Base-by-base conservation (phyloP, 2,797 vertebrate species). In the Taenioides sp. region DNA sequence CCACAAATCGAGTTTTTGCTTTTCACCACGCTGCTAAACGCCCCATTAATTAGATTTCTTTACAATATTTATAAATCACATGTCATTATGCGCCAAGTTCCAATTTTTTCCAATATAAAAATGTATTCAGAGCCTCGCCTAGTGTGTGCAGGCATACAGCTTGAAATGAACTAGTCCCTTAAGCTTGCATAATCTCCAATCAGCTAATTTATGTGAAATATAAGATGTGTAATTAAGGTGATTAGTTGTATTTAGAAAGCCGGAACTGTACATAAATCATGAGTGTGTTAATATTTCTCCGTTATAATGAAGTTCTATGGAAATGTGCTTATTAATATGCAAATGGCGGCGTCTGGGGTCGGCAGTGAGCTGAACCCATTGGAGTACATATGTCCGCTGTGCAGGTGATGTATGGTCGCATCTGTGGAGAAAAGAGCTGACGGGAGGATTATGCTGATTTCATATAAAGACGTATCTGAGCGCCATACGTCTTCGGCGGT, bases 261-360 rank as follows among this genome's bases (percentile, higher is more conserved):
- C n/a, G 31, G 37, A 71, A 77, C 75, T 54, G 47, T 43, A 66
- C 74, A 79, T 81, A 79, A 77, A 83, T 80, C 75, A 77, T 66
- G 31, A 72, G 66, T 40, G 55, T 75, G 54, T 67, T 75, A 72
- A 77, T 78, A 71, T 69, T 77, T 65, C 65, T 71, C 43, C 9
- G 73, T 28, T 28, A 20, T 80, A 72, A 82, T 71, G 40, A 65
- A 74, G 72, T 70, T 69, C 65, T 18, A 59, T 70, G 70, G 64
- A 75, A 78, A 76, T 66, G 31, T 0, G 27, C 75, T 78, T 62
- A 78, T 84, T 82, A 81, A 78, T 74, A 84, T 86, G 80, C 67
- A 81, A 86, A 83, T 83, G 72, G 59, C 28, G 66, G 54, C 69
- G 43, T 14, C 67, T 65, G 67, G 76, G 65, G 77, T 67, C 10